Percentiles rank a stretch among this genome's conserved stretches.
Evolutionary conservation across 2,888 invertebrate genomes (phyloP).

Genomic region (Baronia brevicornis): DNA sequence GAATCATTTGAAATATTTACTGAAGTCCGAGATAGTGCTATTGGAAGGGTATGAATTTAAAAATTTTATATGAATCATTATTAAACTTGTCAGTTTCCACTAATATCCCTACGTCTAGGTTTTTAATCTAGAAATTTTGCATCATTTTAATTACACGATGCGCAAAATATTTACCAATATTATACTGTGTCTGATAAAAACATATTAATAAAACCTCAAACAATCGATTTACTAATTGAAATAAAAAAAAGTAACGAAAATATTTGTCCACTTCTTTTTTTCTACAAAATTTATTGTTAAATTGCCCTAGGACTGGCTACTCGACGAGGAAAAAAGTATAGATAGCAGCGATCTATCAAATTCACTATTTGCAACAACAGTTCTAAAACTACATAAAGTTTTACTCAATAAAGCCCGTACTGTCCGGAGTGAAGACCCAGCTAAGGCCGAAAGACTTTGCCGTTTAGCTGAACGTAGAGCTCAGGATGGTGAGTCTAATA

Average conservation of each 20-base stretch:
- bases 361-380: conserved; percentile 60
- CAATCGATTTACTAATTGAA: too few relatives aligned
- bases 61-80: too few relatives aligned
- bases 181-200: background rate
- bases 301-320: conserved; percentile 40
- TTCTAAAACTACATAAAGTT: conserved; percentile 56
- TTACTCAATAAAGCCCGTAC: conserved; percentile 49
- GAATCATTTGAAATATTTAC: conserved; percentile 53
- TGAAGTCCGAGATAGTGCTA: conserved; percentile 51
- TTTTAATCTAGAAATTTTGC: too few relatives aligned
- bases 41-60: conserved; percentile 67
- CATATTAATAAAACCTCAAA: too few relatives aligned
- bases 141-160: too few relatives aligned
- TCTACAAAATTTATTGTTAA: conserved; percentile 4
- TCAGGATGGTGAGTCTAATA: conserved; percentile 61
- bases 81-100: too few relatives aligned
- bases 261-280: too few relatives aligned
- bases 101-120: too few relatives aligned
- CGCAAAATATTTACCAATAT: too few relatives aligned
- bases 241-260: too few relatives aligned
- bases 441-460: conserved; percentile 59
- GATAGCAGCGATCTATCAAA: conserved; percentile 28
- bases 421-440: conserved; percentile 43
- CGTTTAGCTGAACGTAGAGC: conserved; percentile 71
- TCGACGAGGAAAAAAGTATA: conserved; percentile 41